These are phyloP conservation scores for Rhegmatorhina hoffmannsi DNA, from an alignment of 2,113 vertebrate species.

Conservation along the genomic window DNA sequence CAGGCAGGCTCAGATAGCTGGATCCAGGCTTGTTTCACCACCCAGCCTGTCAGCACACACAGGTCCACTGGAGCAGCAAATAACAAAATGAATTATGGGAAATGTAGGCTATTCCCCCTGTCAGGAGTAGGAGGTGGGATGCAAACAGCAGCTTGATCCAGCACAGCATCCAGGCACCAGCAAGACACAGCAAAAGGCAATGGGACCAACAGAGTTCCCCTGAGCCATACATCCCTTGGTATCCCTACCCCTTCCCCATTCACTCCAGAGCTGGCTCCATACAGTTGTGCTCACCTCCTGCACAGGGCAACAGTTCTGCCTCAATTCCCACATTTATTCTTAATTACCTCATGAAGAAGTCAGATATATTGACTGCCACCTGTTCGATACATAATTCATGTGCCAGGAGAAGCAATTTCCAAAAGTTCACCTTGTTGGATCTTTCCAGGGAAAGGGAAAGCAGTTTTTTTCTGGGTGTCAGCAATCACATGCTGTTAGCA, in stretches of 20 bases:
- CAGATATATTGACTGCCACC: slow-evolving; percentile 29
- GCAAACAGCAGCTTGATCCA: neutral
- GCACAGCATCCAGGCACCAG: accelerated
- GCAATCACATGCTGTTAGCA: neutral
- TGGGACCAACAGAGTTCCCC: accelerated
- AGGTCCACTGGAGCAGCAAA: neutral
- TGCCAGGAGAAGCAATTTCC: slow-evolving; percentile 24
- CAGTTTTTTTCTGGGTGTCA: neutral
- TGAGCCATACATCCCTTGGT: neutral
- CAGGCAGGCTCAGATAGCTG: accelerated
- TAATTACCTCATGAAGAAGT: slow-evolving; percentile 33
- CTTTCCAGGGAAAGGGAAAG: neutral
- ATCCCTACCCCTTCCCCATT: neutral
- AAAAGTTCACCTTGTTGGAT: slow-evolving; percentile 41
- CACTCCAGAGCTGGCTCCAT: neutral
- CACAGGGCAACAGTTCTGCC: slow-evolving; percentile 4
- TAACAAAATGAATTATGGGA: neutral
- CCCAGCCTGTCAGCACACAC: neutral
- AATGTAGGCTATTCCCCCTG: neutral
- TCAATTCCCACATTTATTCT: slow-evolving; percentile 42
- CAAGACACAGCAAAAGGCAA: accelerated
- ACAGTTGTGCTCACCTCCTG: accelerated
- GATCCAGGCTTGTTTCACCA: neutral
- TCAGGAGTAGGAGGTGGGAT: neutral
- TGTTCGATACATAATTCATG: slow-evolving; percentile 34